phyloP scores from a whole-genome alignment of 2,888 invertebrate species.

The Drosophila peninsularis region DNA sequence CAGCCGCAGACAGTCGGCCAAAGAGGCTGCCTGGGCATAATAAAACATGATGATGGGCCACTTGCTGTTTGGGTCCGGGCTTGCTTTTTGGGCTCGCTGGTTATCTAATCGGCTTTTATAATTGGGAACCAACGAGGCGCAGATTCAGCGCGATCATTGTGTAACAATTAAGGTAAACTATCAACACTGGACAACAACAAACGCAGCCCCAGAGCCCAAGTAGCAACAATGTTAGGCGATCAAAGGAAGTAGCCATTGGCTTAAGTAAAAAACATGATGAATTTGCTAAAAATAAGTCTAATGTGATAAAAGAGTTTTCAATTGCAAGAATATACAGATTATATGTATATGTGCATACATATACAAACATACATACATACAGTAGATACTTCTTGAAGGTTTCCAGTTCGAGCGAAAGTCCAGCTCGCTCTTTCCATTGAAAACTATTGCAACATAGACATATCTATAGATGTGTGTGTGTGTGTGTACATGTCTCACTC shows the following conservation, averaged over 20 bases:
- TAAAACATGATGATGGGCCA: slow-evolving; percentile 77
- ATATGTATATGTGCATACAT: not conserved
- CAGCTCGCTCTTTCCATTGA: too few species aligned
- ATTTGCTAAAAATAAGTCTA: slow-evolving; percentile 49
- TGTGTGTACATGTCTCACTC: not conserved
- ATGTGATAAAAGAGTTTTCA: slow-evolving; percentile 39
- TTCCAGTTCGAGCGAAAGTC: too few species aligned
- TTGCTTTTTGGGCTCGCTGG: slow-evolving; percentile 58
- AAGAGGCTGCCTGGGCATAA: slow-evolving; percentile 54
- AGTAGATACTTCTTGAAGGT: too few species aligned
- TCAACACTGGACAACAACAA: slow-evolving; percentile 53
- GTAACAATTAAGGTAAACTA: slow-evolving; percentile 76
- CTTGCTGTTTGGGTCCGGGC: slow-evolving; percentile 42
- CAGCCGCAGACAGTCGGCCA: slow-evolving; percentile 18
- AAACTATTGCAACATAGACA: too few species aligned
- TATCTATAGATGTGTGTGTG: not conserved
- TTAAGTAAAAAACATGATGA: slow-evolving; percentile 44
- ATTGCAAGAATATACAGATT: slow-evolving; percentile 2
- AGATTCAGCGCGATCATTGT: slow-evolving; percentile 79
- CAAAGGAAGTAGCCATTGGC: slow-evolving; percentile 20
- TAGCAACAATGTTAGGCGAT: slow-evolving; percentile 25
- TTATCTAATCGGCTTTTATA: slow-evolving; percentile 80
- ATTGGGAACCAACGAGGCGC: slow-evolving; percentile 70
- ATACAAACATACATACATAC: too few species aligned
- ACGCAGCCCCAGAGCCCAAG: slow-evolving; percentile 9